phyloP scores from a whole-genome alignment of 2,888 invertebrate species.

The Choreutis nemorana region DNA sequence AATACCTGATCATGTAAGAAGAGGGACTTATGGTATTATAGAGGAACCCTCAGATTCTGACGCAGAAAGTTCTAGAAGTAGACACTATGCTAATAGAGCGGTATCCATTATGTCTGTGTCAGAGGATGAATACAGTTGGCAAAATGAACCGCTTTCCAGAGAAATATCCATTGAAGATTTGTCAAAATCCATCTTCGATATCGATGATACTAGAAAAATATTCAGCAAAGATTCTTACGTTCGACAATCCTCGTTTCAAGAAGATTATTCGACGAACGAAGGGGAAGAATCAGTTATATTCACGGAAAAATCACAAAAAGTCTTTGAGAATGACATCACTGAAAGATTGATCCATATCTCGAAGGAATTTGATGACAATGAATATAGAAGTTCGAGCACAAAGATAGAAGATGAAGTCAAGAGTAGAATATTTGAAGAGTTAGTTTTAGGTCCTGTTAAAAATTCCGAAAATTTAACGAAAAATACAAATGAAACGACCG shows the following conservation, averaged over 20 bases:
- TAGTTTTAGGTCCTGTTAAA: slow-evolving; percentile 40
- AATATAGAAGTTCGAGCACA: slow-evolving; percentile 31
- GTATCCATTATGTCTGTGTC: slow-evolving; percentile 73
- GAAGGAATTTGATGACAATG: slow-evolving; percentile 49
- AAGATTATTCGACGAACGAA: slow-evolving; percentile 45
- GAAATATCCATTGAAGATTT: slow-evolving; percentile 69
- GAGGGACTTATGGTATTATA: slow-evolving; percentile 55
- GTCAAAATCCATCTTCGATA: slow-evolving; percentile 58
- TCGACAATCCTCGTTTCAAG: slow-evolving; percentile 54
- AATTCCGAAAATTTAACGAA: slow-evolving; percentile 45
- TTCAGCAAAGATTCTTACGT: slow-evolving; percentile 57
- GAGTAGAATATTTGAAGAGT: slow-evolving; percentile 51
- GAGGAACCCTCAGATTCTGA: slow-evolving; percentile 64
- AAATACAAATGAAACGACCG: slow-evolving; percentile 39
- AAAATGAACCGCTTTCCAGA: slow-evolving; percentile 60
- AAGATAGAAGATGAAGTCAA: slow-evolving; percentile 45
- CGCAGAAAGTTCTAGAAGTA: slow-evolving; percentile 41
- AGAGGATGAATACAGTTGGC: slow-evolving; percentile 69
- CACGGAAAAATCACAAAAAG: slow-evolving; percentile 46
- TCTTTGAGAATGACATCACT: slow-evolving; percentile 56
- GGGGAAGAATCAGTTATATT: slow-evolving; percentile 48
- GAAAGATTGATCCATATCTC: slow-evolving; percentile 54
- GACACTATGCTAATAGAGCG: slow-evolving; percentile 48
- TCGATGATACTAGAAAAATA: slow-evolving; percentile 57
- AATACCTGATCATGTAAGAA: slow-evolving; percentile 47